Evolutionary conservation across 2,113 vertebrate genomes (phyloP).

Genomic region (Hemiscyllium ocellatum): DNA sequence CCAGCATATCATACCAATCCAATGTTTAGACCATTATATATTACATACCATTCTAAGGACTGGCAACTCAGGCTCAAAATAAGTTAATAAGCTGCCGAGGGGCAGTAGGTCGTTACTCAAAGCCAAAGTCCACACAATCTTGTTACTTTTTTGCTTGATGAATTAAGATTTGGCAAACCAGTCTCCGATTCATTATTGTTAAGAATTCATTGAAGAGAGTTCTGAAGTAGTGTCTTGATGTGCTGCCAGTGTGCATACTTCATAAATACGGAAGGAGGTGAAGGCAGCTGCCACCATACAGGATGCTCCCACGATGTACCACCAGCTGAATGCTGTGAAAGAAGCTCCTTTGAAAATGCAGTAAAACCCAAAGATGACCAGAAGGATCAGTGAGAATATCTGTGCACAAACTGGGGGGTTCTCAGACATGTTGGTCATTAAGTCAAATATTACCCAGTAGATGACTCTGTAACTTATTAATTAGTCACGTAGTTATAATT

Average conservation of each 20-base stretch:
- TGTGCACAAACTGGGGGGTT: constrained; percentile 49
- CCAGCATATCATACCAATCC: not conserved
- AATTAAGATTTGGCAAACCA: not conserved
- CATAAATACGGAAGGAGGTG: constrained; percentile 51
- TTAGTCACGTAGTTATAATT: not conserved
- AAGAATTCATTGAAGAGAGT: not conserved
- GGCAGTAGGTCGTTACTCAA: not conserved
- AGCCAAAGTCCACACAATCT: too few relatives aligned
- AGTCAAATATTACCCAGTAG: not conserved
- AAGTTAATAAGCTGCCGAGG: not conserved
- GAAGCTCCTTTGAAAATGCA: constrained; percentile 50
- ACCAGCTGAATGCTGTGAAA: constrained; percentile 51
- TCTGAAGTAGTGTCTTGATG: constrained; percentile 42
- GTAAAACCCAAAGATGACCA: constrained; percentile 50
- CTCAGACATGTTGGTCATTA: constrained; percentile 42
- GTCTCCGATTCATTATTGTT: not conserved
- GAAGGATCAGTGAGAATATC: constrained; percentile 46
- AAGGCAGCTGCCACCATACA: constrained; percentile 49
- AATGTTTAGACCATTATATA: not conserved
- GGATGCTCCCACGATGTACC: constrained; percentile 50
- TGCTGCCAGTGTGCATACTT: constrained; percentile 45
- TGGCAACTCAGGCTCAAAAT: not conserved
- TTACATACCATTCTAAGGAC: not conserved
- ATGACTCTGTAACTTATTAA: not conserved
- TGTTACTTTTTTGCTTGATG: not conserved